A percentile compares a stretch with the other conserved stretches of the same genome.
Evolutionary conservation across 92 coral and sea anemone genomes (phyloP).

Genomic region (Chrysogorgia sp.): DNA sequence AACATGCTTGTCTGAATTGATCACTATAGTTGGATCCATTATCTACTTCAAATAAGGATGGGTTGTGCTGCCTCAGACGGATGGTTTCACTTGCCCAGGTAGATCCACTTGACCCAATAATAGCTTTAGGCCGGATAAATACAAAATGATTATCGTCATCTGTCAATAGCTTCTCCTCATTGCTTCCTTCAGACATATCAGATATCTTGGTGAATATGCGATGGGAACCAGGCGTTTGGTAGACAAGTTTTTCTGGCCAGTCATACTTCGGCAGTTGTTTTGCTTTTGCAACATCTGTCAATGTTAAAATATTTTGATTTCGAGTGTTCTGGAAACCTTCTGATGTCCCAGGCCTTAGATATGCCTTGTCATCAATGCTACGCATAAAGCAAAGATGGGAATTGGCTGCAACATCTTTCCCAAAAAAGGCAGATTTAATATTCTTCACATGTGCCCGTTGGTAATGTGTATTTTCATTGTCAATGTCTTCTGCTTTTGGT

Average conservation of each 20-base stretch:
- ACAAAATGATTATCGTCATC: no score
- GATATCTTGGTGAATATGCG: conserved; percentile 10
- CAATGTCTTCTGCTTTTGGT: no score
- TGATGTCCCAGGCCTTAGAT: conserved; percentile 27
- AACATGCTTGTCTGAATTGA: conserved; percentile 39
- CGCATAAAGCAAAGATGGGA: neutral
- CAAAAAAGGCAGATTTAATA: neutral
- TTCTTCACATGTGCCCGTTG: neutral
- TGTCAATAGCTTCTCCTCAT: conserved; percentile 29
- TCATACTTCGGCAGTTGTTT: conserved; percentile 21
- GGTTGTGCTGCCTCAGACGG: conserved; percentile 41
- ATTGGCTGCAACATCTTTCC: neutral
- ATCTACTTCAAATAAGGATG: conserved; percentile 19
- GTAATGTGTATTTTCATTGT: no score
- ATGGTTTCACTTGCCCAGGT: no score
- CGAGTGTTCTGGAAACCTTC: conserved; percentile 14
- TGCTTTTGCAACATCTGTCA: neutral
- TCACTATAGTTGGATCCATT: conserved; percentile 21
- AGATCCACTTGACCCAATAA: no score
- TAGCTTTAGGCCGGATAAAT: no score
- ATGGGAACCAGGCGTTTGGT: neutral
- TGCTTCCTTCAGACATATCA: conserved; percentile 8
- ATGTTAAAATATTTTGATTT: conserved; percentile 5
- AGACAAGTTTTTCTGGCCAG: neutral
- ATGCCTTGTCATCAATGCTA: conserved; percentile 21